Conservation (phyloP, 1,140 invertebrate species). For the Pseudobourletiella spinata region DNA sequence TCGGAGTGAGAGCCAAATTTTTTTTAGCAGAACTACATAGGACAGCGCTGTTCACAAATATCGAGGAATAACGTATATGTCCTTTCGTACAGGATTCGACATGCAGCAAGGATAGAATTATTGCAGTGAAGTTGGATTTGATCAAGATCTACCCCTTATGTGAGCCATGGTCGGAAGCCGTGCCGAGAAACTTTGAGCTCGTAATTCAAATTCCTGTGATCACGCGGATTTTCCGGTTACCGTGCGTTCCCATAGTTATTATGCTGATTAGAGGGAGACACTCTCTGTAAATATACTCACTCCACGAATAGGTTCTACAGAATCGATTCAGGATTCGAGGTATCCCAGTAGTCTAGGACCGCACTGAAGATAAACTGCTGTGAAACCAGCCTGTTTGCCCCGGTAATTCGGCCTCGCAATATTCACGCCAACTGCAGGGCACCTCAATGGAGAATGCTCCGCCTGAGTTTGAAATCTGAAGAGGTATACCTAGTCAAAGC, state of each 20-base stretch:
- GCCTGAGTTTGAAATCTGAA: too few relatives aligned
- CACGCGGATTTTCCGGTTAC: too few relatives aligned
- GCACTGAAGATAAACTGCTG: conserved; percentile 24
- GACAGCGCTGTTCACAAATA: too few relatives aligned
- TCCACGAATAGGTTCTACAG: conserved; percentile 24
- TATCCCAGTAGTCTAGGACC: conserved; percentile 28
- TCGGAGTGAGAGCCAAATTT: too few relatives aligned
- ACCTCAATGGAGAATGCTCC: conserved; percentile 1
- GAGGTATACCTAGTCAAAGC: too few relatives aligned
- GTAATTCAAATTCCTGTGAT: conserved; percentile 18
- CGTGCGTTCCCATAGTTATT: too few relatives aligned
- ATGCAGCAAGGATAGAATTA: conserved; percentile 17
- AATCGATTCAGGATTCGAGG: conserved; percentile 6
- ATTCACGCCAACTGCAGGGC: not conserved
- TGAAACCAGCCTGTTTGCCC: conserved; percentile 12
- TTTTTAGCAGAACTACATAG: too few relatives aligned
- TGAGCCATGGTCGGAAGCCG: conserved; percentile 30
- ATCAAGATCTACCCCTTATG: conserved; percentile 23
- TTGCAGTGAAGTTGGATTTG: conserved; percentile 25
- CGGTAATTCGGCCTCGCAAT: not conserved
- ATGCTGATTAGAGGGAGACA: too few relatives aligned
- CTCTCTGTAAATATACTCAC: conserved; percentile 13
- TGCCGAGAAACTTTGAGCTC: conserved; percentile 19
- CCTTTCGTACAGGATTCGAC: conserved; percentile 8
- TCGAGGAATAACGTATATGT: not conserved